Base-by-base conservation (phyloP, 2,113 vertebrate genomes). In the Oreochromis niloticus region DNA sequence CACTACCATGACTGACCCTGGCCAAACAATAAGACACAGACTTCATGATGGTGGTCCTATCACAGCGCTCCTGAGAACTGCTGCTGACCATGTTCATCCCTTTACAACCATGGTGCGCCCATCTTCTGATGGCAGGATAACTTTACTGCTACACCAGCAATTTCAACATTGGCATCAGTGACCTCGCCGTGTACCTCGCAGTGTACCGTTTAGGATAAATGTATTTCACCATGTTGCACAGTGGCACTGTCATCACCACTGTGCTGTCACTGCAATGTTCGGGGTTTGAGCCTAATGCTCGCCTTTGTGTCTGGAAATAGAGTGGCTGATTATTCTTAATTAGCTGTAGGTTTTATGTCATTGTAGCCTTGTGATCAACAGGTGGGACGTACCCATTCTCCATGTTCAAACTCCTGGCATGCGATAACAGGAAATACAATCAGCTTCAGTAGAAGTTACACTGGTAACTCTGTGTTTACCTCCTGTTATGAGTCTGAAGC, bases 231-330 rank as follows among this genome's bases (percentile, higher is more conserved):
- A 36, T n/a, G 3, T 1, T 6, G 59, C 32, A 63, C 59, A 4
- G 32, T 66, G 61, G 17, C 4, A 0, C 17, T 2, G 59, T n/a
- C 16, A 6, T 63, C 36, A 8, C 19, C 19, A 19, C 61, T 66
- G 61, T 66, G 16, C 32, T 36, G 32, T 66, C 61, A 66, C 61
- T 41, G 48, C 16, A 17, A 17, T 16, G 0, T 68, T 41, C 19
- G 13, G 36, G 12, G 19, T 68, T 9, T 5, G 4, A 68, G 10
- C 11, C 34, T 41, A n/a, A n/a, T 41, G 34, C 0, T 41, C 0
- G 6, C 19, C 19, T 9, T 55, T 55, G n/a, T 22, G n/a, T 55
- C n/a, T 55, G n/a, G n/a, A 55, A 55, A 11, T 11, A 55, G 54
- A 22, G 22, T 6, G 22, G 2, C 66, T 71, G 36, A 43, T 0